Evolutionary conservation across 2,888 invertebrate genomes (phyloP).

Genomic region (Cosmorhoe ocellata): DNA sequence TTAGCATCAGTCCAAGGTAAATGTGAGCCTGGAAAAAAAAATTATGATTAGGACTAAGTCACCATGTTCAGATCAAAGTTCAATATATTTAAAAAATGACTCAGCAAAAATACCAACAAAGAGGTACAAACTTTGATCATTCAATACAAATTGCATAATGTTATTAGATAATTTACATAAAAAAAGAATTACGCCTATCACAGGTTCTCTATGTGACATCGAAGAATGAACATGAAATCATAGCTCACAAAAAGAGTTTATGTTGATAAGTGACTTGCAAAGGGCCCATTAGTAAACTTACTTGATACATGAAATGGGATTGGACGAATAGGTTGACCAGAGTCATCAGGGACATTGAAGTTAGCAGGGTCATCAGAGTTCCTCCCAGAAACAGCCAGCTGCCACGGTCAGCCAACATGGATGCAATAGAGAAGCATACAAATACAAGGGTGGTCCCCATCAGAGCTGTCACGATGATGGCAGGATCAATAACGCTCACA

Average conservation of each 20-base stretch:
- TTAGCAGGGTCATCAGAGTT: slow-evolving; percentile 90
- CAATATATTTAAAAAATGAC: no score
- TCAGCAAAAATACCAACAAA: no score
- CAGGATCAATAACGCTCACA: slow-evolving; percentile 91
- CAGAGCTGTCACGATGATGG: slow-evolving; percentile 94
- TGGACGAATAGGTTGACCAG: slow-evolving; percentile 93
- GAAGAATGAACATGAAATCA: no score
- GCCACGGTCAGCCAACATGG: slow-evolving; percentile 93
- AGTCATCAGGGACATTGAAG: slow-evolving; percentile 89
- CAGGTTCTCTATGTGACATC: no score
- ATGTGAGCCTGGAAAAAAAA: slow-evolving; percentile 85
- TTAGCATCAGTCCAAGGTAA: slow-evolving; percentile 93
- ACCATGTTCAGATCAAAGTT: no score
- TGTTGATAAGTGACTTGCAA: no score
- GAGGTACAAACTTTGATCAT: no score
- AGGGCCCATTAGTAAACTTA: slow-evolving; percentile 74
- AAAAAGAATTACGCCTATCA: no score
- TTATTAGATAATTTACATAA: no score
- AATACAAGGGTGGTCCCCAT: slow-evolving; percentile 94
- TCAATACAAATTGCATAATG: no score
- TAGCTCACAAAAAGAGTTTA: no score
- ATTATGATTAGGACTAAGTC: not conserved
- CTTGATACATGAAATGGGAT: slow-evolving; percentile 90
- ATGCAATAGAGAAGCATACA: slow-evolving; percentile 93
- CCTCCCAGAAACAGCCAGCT: slow-evolving; percentile 96